These are phyloP conservation scores for Megalopta genalis DNA, from an alignment of 1,140 invertebrate species.

Conservation along the genomic window DNA sequence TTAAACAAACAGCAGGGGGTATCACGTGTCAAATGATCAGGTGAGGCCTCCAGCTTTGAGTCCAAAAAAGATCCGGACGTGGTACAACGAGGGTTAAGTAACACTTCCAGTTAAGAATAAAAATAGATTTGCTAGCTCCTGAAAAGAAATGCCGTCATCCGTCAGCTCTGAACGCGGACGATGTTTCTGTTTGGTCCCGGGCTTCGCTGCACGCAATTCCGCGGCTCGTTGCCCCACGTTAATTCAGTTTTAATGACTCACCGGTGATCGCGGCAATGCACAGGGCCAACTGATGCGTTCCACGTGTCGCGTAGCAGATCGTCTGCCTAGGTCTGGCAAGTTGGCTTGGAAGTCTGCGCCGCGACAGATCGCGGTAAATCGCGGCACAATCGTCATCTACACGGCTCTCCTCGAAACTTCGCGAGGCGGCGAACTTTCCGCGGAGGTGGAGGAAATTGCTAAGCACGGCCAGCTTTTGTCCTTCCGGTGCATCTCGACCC, in stretches of 20 bases:
- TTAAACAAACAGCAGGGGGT: too few species aligned
- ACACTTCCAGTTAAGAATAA: too few species aligned
- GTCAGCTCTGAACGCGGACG: too few species aligned
- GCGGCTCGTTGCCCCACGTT: neutral
- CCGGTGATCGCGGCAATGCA: neutral
- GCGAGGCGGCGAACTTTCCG: conserved; percentile 53
- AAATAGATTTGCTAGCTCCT: too few species aligned
- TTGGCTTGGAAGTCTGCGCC: conserved; percentile 54
- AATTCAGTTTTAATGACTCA: neutral
- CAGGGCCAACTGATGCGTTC: neutral
- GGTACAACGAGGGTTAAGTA: too few species aligned
- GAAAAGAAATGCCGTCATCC: too few species aligned
- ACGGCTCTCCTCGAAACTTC: conserved; percentile 59
- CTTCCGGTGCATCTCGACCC: conserved; percentile 58
- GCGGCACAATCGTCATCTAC: conserved; percentile 68
- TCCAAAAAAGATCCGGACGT: too few species aligned
- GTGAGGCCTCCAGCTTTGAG: too few species aligned
- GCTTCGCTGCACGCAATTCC: neutral
- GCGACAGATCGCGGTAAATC: conserved; percentile 64
- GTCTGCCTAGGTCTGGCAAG: conserved; percentile 18
- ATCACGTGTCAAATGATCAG: too few species aligned
- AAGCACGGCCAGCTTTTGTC: conserved; percentile 72
- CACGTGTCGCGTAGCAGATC: neutral
- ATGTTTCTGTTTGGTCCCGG: conserved; percentile 18
- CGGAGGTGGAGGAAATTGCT: conserved; percentile 67